Evolutionary conservation across 2,888 invertebrate genomes (phyloP).

Genomic region (Drosophila mimica): DNA sequence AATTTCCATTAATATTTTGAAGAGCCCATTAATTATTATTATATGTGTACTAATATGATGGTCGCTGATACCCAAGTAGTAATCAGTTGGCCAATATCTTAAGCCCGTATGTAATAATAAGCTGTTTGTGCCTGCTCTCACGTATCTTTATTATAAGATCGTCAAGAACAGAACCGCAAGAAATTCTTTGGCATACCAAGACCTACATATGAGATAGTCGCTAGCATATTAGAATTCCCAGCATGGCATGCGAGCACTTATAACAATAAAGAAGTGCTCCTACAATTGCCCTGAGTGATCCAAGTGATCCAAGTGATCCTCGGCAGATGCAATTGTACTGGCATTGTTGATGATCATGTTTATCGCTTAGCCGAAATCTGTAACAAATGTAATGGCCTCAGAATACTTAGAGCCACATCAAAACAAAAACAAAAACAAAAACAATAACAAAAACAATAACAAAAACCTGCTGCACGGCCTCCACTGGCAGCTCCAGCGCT

Average conservation of each 20-base stretch:
- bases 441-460: slow-evolving; percentile 35
- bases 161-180: slow-evolving; percentile 20
- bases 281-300: slow-evolving; percentile 22
- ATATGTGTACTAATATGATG: not conserved
- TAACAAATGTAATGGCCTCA: slow-evolving; percentile 67
- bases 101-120: slow-evolving; percentile 14
- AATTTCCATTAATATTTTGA: not conserved
- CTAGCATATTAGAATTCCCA: slow-evolving; percentile 65
- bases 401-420: slow-evolving; percentile 13
- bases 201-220: slow-evolving; percentile 36
- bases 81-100: slow-evolving; percentile 13
- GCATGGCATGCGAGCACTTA: slow-evolving; percentile 30
- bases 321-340: slow-evolving; percentile 63
- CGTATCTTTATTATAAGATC: slow-evolving; percentile 28
- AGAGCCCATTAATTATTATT: not conserved
- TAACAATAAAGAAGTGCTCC: slow-evolving; percentile 35
- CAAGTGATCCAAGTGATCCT: slow-evolving; percentile 27
- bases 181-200: slow-evolving; percentile 50
- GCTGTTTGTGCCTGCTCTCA: slow-evolving; percentile 8
- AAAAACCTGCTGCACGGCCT: slow-evolving; percentile 66
- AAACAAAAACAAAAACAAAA: slow-evolving; percentile 25
- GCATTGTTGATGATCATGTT: slow-evolving; percentile 70
- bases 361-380: slow-evolving; percentile 76
- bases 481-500: slow-evolving; percentile 13
- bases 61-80: slow-evolving; percentile 6